phyloP scores from a whole-genome alignment of 2,113 vertebrate genomes.

The Otis tarda region DNA sequence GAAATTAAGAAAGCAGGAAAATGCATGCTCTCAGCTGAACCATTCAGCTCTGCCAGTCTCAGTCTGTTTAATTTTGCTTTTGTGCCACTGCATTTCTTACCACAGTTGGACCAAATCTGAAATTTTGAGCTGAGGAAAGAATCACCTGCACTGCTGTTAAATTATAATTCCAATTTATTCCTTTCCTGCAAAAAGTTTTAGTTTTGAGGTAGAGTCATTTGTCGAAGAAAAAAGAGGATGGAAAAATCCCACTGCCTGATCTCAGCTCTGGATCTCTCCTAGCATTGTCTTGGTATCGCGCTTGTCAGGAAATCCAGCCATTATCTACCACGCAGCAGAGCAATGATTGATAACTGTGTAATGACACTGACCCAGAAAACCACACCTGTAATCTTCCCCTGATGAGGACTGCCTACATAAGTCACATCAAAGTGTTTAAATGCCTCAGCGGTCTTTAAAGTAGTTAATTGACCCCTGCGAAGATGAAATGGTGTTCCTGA shows the following conservation, averaged over 20 bases:
- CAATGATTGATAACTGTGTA: background rate
- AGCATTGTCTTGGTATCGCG: rapidly evolving
- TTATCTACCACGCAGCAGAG: background rate
- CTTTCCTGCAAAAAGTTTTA: background rate
- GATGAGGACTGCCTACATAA: background rate
- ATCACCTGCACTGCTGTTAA: background rate
- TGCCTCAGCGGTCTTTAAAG: background rate
- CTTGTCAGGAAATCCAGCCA: background rate
- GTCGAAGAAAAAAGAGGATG: background rate
- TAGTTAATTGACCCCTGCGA: background rate
- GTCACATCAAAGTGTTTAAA: background rate
- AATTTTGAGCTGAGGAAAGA: background rate
- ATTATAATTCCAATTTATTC: background rate
- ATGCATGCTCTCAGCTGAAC: background rate
- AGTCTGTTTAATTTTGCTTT: background rate
- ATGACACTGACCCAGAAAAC: slow-evolving; percentile 42
- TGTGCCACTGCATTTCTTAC: background rate
- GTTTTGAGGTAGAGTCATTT: background rate
- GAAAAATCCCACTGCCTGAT: background rate
- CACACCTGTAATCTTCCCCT: slow-evolving; percentile 38
- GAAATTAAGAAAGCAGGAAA: background rate
- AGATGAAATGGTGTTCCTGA: background rate
- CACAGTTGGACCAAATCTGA: background rate
- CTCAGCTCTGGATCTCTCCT: background rate
- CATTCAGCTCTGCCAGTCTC: background rate